These are phyloP conservation scores for Drosophila micromelanica DNA, from an alignment of 1,140 invertebrate species.

Conservation along the genomic window DNA sequence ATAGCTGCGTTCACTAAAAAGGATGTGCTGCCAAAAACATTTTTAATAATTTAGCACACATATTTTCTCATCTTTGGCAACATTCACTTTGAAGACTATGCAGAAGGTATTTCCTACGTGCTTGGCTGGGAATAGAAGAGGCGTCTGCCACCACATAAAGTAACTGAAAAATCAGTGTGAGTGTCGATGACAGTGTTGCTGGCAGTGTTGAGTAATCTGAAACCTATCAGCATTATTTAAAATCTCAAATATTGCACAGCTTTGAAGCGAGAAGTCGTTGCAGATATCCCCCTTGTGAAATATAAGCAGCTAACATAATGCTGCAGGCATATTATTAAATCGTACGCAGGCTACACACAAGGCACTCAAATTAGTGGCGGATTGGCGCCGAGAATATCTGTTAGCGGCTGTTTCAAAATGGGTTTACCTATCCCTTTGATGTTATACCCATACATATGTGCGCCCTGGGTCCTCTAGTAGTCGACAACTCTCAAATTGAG, in stretches of 20 bases:
- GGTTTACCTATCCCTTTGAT: conserved; percentile 72
- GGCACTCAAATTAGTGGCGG: conserved; percentile 66
- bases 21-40: conserved; percentile 77
- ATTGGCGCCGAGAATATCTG: conserved; percentile 3
- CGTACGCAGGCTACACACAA: conserved; percentile 45
- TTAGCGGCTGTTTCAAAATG: conserved; percentile 50
- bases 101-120: conserved; percentile 58
- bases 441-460: conserved; percentile 34
- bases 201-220: conserved; percentile 73
- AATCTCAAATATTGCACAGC: conserved; percentile 58
- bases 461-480: conserved; percentile 13
- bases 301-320: conserved; percentile 51
- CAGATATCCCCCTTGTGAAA: conserved; percentile 52
- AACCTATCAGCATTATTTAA: conserved; percentile 69
- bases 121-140: background rate
- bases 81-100: conserved; percentile 73
- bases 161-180: conserved; percentile 43
- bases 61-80: conserved; percentile 68
- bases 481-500: background rate
- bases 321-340: conserved; percentile 41
- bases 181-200: conserved; percentile 23
- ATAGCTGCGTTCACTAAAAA: conserved; percentile 69
- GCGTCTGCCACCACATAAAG: conserved; percentile 24
- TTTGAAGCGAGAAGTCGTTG: conserved; percentile 72
- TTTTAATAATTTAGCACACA: conserved; percentile 81